These are phyloP conservation scores for Nomada goodeniana DNA, from an alignment of 2,888 invertebrate genomes.

Conservation along the genomic window DNA sequence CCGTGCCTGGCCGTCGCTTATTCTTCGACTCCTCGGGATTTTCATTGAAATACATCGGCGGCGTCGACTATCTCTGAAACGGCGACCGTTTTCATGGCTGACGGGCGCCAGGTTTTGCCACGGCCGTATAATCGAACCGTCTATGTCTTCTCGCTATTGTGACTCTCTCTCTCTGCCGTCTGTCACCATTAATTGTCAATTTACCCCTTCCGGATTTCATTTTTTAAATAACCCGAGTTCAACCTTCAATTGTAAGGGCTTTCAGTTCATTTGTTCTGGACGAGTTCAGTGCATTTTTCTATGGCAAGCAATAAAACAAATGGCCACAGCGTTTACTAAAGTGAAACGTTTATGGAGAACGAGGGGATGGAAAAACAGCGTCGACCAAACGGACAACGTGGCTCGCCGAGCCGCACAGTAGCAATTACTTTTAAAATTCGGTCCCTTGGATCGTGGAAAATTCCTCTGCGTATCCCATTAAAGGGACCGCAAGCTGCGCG, in stretches of 20 bases:
- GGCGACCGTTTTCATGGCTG: slow-evolving; percentile 29
- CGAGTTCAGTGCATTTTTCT: not conserved
- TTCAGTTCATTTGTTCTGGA: not conserved
- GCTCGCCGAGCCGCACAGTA: slow-evolving; percentile 15
- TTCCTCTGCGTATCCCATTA: slow-evolving; percentile 38
- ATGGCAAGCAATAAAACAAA: slow-evolving; percentile 6
- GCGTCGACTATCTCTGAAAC: not conserved
- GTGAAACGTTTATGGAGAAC: not conserved
- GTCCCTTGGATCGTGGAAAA: slow-evolving; percentile 21
- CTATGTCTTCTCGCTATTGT: not conserved
- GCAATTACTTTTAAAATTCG: slow-evolving; percentile 61
- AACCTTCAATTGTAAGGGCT: not conserved
- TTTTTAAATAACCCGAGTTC: too few relatives aligned
- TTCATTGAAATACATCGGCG: slow-evolving; percentile 37
- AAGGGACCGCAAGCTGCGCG: slow-evolving; percentile 20
- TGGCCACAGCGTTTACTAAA: not conserved
- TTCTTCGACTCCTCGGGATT: slow-evolving; percentile 29
- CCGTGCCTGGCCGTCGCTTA: slow-evolving; percentile 31
- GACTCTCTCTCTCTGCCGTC: too few relatives aligned
- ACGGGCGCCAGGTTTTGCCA: slow-evolving; percentile 17
- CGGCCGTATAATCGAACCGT: slow-evolving; percentile 28
- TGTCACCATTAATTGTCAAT: not conserved
- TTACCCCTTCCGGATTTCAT: too few relatives aligned
- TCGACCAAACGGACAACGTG: slow-evolving; percentile 28
- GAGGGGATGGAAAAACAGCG: not conserved